Base-by-base conservation (phyloP, 2,113 vertebrate species). In the Gallinago undulata region DNA sequence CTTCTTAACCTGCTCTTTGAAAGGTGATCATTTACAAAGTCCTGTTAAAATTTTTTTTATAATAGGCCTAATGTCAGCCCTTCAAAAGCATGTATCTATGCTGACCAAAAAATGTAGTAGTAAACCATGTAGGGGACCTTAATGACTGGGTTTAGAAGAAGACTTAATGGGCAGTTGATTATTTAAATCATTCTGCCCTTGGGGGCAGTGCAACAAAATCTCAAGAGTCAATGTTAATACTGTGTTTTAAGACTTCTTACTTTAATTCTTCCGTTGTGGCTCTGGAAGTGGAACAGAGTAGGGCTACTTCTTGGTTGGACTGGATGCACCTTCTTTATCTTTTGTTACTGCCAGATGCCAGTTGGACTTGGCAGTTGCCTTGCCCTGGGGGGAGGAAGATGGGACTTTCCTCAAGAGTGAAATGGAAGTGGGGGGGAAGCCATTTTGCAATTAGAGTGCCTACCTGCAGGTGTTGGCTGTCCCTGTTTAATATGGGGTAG, bases 11-110 rank as follows among this genome's bases (percentile, higher is more conserved):
- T 78, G 0, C 10, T 63, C 31, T 63, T 90, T 60, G 35, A 62
- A 51, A 90, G 85, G 68, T 88, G 92, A 90, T 96, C 60, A 93
- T 96, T 95, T 89, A 95, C 92, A 0, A 72, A 82, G 57, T 41
- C 68, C 72, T 83, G 90, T 88, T 96, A 92, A 96, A 96, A 48
- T 90, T 93, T 93, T 27, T 91, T 70, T 63, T 81, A 13, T 24
- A 84, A 12, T 11, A 37, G 41, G 69, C 30, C 23, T 84, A 21
- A 23, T 41, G 37, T 30, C 31, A 62, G 56, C 56, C 66, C 21
- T 60, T 83, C 59, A 53, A 45, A 90, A 93, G 70, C 67, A 62
- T 1, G 2, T 8, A n/a, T 92, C n/a, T 70, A 28, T 11, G 10
- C 24, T 45, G 19, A 57, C 47, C 24, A 31, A 51, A 87, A 60